Conservation (phyloP, 2,888 invertebrate genomes). For the Blomia tropicalis region DNA sequence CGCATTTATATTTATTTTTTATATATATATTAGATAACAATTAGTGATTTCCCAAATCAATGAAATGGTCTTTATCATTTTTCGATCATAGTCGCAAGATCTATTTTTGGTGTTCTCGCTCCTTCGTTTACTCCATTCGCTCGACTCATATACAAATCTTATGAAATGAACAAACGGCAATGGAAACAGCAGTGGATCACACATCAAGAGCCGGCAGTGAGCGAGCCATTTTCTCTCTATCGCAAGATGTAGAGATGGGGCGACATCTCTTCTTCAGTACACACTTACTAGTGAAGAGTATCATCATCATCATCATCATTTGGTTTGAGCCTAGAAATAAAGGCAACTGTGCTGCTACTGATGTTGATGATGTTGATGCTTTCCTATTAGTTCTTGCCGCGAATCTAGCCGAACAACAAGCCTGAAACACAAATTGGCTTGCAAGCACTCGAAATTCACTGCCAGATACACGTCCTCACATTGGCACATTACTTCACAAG, state of each 20-base stretch:
- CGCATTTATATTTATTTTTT: too few relatives aligned
- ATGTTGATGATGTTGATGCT: not conserved
- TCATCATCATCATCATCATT: not conserved
- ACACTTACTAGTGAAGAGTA: too few relatives aligned
- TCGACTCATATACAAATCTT: too few relatives aligned
- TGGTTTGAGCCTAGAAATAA: not conserved
- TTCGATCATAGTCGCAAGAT: too few relatives aligned
- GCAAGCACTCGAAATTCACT: not conserved
- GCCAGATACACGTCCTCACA: slow-evolving; percentile 1
- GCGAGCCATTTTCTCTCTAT: not conserved
- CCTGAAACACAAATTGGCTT: not conserved
- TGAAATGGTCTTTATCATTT: too few relatives aligned
- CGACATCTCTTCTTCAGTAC: not conserved
- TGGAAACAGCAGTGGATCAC: too few relatives aligned
- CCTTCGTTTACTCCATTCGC: too few relatives aligned
- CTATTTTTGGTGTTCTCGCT: too few relatives aligned
- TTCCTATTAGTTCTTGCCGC: not conserved
- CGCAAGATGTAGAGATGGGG: slow-evolving; percentile 12
- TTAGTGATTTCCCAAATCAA: too few relatives aligned
- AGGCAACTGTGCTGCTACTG: not conserved
- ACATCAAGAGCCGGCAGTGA: too few relatives aligned
- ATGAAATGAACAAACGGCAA: too few relatives aligned
- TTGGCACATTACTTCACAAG: not conserved
- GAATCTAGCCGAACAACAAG: slow-evolving; percentile 12
- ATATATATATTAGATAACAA: too few relatives aligned